Conservation (phyloP, 2,888 invertebrate genomes). For the Polymixis flavicincta region DNA sequence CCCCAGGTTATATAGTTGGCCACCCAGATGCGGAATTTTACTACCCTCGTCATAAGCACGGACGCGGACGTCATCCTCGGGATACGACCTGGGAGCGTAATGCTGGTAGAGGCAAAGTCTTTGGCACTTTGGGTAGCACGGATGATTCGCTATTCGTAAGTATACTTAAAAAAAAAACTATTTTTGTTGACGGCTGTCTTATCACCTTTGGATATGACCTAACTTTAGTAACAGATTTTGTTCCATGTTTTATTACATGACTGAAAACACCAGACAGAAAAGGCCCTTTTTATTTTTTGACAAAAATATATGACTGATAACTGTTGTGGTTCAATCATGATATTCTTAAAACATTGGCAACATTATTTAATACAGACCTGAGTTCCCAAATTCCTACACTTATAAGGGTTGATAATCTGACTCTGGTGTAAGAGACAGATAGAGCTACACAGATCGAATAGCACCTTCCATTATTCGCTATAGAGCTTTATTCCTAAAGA, state of each 20-base stretch:
- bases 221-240: neutral
- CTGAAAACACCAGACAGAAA: neutral
- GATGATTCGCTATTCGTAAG: conserved; percentile 79
- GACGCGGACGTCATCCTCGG: conserved; percentile 46
- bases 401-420: neutral
- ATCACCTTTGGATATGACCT: neutral
- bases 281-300: neutral
- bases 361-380: too few relatives aligned
- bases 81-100: conserved; percentile 68
- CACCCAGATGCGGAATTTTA: conserved; percentile 20
- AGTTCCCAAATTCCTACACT: neutral
- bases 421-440: neutral
- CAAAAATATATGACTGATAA: neutral
- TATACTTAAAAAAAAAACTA: neutral
- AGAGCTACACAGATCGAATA: neutral
- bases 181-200: neutral
- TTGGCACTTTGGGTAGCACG: conserved; percentile 77
- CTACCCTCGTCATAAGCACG: neutral
- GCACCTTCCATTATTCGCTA: neutral
- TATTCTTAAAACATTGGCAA: neutral
- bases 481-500: neutral
- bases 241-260: neutral
- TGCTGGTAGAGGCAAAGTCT: conserved; percentile 69
- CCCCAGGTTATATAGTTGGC: neutral
- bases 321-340: neutral